Conservation (phyloP, 2,113 vertebrate genomes). For the Amblyopsis rosae region DNA sequence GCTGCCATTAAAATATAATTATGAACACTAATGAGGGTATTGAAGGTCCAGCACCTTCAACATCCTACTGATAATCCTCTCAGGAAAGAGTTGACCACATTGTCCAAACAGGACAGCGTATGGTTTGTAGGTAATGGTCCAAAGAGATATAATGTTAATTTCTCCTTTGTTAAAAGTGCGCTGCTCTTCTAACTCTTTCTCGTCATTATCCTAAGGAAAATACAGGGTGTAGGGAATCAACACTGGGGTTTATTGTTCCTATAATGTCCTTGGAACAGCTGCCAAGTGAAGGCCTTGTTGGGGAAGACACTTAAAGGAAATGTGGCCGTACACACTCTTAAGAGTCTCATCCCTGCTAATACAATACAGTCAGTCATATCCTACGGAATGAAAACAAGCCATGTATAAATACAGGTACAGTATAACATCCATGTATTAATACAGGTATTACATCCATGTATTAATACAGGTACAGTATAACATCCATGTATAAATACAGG, state of each 20-base stretch:
- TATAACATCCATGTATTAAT: too few species aligned
- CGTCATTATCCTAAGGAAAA: slow-evolving; percentile 5
- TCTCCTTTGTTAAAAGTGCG: slow-evolving; percentile 6
- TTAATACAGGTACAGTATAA: too few species aligned
- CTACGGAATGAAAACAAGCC: too few species aligned
- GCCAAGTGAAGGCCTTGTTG: slow-evolving; percentile 13
- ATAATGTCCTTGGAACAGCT: neutral
- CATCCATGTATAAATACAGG: too few species aligned
- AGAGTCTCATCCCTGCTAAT: slow-evolving; percentile 1
- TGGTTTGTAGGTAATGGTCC: slow-evolving; percentile 3
- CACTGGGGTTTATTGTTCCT: slow-evolving; percentile 18
- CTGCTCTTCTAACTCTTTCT: slow-evolving; percentile 26
- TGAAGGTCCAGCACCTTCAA: too few species aligned
- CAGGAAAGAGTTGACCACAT: too few species aligned
- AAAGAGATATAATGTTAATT: slow-evolving; percentile 1
- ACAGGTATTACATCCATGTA: too few species aligned
- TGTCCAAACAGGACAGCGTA: neutral
- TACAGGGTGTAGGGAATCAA: slow-evolving; percentile 14
- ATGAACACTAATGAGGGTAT: too few species aligned
- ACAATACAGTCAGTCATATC: neutral
- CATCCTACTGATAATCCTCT: too few species aligned
- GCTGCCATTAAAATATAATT: too few species aligned
- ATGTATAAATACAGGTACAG: too few species aligned
- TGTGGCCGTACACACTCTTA: neutral
- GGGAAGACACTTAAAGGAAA: slow-evolving; percentile 3